Conservation (phyloP, 2,888 invertebrate genomes). For the Caradrina clavipalpis region DNA sequence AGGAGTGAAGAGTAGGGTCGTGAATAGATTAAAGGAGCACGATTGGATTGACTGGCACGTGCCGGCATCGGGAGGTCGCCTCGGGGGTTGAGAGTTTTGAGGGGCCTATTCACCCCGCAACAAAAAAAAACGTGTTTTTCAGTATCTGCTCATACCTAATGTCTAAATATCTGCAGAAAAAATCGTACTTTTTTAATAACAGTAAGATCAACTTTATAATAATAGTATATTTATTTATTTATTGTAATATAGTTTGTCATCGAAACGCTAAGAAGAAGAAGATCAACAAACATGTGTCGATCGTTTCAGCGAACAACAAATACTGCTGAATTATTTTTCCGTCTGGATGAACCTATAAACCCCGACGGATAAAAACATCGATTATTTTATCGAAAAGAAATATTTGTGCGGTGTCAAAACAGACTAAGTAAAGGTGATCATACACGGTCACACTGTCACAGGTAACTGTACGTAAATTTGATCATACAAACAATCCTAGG, state of each 20-base stretch:
- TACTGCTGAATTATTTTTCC: conserved; percentile 4
- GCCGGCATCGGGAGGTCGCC: conserved; percentile 26
- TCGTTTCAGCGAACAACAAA: not conserved
- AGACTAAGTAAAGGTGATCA: not conserved
- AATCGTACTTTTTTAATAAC: too few relatives aligned
- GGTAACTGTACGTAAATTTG: not conserved
- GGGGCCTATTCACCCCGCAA: conserved; percentile 4
- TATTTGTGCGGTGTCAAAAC: conserved; percentile 3
- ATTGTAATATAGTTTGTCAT: too few relatives aligned
- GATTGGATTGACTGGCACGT: conserved; percentile 47
- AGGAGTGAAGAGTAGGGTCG: not conserved
- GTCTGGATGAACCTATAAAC: conserved; percentile 12
- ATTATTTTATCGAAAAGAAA: conserved; percentile 12
- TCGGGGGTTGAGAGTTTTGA: conserved; percentile 13
- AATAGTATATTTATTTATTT: too few relatives aligned
- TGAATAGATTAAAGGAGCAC: conserved; percentile 34
- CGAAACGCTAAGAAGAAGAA: too few relatives aligned
- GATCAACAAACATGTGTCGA: too few relatives aligned
- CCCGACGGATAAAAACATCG: conserved; percentile 8
- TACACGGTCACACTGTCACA: not conserved
- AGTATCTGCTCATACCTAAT: not conserved
- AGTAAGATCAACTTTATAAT: too few relatives aligned
- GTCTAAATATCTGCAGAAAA: not conserved
- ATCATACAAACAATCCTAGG: conserved; percentile 4
- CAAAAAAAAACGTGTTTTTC: conserved; percentile 1